Evolutionary conservation across 2,888 invertebrate genomes (phyloP), one percentile per base, ranked within the genome.

Genomic region (Euspilapteryx auroguttella): DNA sequence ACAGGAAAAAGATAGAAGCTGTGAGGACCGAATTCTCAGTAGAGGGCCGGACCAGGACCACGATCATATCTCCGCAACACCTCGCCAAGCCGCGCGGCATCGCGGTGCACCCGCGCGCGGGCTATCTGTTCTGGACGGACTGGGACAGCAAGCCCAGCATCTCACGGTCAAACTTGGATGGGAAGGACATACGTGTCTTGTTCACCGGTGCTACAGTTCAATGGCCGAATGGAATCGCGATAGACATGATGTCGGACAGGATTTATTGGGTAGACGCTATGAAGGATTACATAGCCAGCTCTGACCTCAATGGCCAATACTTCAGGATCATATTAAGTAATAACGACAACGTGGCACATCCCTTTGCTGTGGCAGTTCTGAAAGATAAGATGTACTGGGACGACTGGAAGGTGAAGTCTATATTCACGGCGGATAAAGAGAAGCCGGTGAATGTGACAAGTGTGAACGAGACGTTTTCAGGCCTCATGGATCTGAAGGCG

Each of bases 311-410:
- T 40, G 91, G 91, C 0, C 66, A 69, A 22, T 64, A 77, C 44
- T 83, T 89, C 41, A 81, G 79, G 36, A 83, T 83, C 42, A 80
- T 91, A 5, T 56, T 87, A 8, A 65, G 78, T 34, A 78, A 83
- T 31, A 80, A 82, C 31, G 80, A 81, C 1, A 79, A 82, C 25
- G 84, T 89, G 0, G 80, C 85, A 0, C 92, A 93, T 77, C 93
- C 93, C 4, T 94, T 92, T 48, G 87, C 91, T 0, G 86, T 94
- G 0, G 89, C 87, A 0, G 85, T 94, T 0, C 85, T 89, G 45
- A 94, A 94, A 57, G 86, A 89, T 44, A 80, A 81, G 40, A 82
- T 94, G 79, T 93, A 87, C 47, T 94, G 93, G 93, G 89, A 93
- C 45, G 94, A 94, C 52, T 92, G 90, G 91, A 86, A 86, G 41